Conservation (phyloP, 2,888 invertebrate genomes). For the Agrypnus murinus region DNA sequence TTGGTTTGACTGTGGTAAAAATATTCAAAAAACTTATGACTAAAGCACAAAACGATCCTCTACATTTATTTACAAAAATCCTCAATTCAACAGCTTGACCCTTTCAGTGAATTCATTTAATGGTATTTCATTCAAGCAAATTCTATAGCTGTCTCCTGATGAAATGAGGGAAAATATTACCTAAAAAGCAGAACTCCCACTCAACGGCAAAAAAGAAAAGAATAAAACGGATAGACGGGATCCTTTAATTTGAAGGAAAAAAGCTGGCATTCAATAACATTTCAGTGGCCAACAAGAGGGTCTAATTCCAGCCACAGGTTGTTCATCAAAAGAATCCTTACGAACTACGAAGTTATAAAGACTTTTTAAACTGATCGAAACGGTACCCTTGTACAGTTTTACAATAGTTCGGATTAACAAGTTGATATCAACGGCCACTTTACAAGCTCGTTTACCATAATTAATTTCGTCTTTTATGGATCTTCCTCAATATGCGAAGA, state of each 20-base stretch:
- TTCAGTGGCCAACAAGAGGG: slow-evolving; percentile 19
- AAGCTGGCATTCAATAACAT: slow-evolving; percentile 20
- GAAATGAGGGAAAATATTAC: slow-evolving; percentile 11
- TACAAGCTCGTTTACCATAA: slow-evolving; percentile 27
- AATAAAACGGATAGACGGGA: slow-evolving; percentile 18
- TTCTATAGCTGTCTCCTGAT: neutral
- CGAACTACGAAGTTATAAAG: slow-evolving; percentile 21
- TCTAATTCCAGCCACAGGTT: slow-evolving; percentile 31
- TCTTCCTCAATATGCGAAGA: neutral
- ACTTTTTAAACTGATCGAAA: slow-evolving; percentile 22
- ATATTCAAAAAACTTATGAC: neutral
- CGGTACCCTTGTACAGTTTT: slow-evolving; percentile 3
- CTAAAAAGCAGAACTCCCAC: slow-evolving; percentile 15
- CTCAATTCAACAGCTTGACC: slow-evolving; percentile 8
- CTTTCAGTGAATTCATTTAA: slow-evolving; percentile 20
- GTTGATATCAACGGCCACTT: slow-evolving; percentile 30
- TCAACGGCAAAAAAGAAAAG: slow-evolving; percentile 13
- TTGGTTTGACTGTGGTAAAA: neutral
- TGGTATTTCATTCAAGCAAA: slow-evolving; percentile 17
- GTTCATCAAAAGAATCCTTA: slow-evolving; percentile 35
- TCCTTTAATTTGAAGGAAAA: slow-evolving; percentile 21
- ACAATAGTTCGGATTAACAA: slow-evolving; percentile 29
- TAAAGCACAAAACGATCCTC: slow-evolving; percentile 13
- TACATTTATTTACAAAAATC: slow-evolving; percentile 24
- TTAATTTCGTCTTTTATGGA: slow-evolving; percentile 30